Conservation (phyloP, 2,797 vertebrate species). For the Scleropages formosus region DNA sequence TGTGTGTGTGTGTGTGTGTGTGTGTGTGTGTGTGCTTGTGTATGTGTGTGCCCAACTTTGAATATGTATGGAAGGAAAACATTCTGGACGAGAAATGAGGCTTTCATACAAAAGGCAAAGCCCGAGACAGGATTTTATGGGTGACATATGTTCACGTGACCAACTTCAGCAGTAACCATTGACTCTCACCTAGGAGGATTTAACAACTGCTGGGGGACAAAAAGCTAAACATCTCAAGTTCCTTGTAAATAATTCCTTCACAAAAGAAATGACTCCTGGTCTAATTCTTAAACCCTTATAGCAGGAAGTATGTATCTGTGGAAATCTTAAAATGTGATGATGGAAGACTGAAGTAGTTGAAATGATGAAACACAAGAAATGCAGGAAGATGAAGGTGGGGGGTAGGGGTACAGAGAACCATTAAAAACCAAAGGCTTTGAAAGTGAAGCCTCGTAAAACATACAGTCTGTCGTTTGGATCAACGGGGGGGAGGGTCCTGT, state of each 20-base stretch:
- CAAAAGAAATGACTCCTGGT: neutral
- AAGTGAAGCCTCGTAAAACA: conserved; percentile 3
- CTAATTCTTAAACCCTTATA: conserved; percentile 3
- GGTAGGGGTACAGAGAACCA: neutral
- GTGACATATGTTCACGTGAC: neutral
- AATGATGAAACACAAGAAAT: conserved; percentile 4
- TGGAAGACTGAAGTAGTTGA: neutral
- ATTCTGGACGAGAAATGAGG: neutral
- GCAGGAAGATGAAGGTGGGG: neutral
- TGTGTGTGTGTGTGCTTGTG: no score
- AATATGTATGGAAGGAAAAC: no score
- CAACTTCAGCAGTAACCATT: neutral
- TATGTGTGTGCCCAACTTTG: no score
- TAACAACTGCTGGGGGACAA: neutral
- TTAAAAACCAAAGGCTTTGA: conserved; percentile 8
- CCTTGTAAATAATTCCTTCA: neutral
- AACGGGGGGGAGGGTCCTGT: conserved; percentile 26
- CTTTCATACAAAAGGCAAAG: neutral
- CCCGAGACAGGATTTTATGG: neutral
- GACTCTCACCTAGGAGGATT: no score
- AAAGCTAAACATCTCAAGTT: neutral
- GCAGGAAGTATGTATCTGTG: neutral
- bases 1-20: no score
- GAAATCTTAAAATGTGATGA: neutral
- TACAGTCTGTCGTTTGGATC: conserved; percentile 21